Percentiles rank a stretch among this genome's conserved stretches.
Evolutionary conservation across 2,797 vertebrate species (phyloP).

Genomic region (Rhinophrynus dorsalis): DNA sequence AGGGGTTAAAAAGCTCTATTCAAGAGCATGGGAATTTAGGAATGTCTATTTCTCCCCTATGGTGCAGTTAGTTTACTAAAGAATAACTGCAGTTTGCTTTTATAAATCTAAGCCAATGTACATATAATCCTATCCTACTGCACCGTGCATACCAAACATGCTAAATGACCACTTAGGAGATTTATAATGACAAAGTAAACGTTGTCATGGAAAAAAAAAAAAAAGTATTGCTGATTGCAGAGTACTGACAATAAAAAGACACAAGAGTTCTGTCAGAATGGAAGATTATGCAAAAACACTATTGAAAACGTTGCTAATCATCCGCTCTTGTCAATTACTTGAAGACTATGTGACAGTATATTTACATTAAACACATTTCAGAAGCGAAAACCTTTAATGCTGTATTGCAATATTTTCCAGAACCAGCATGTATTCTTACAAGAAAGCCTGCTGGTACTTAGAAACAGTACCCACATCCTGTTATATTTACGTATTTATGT

Average conservation of each 20-base stretch:
- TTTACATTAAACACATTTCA: constrained; percentile 85
- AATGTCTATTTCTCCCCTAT: no score
- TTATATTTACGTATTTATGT: no score
- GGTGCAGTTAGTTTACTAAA: no score
- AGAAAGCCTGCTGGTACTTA: constrained; percentile 42
- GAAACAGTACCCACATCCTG: background rate
- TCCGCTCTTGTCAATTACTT: constrained; percentile 90
- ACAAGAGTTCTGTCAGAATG: constrained; percentile 77
- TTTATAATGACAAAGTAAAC: constrained; percentile 73
- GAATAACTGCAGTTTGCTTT: no score
- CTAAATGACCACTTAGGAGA: constrained; percentile 77
- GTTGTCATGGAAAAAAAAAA: constrained; percentile 59
- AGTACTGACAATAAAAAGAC: constrained; percentile 70
- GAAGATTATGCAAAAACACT: constrained; percentile 85
- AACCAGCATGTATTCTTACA: constrained; percentile 62
- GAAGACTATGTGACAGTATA: constrained; percentile 88
- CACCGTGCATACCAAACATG: constrained; percentile 57
- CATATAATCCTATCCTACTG: constrained; percentile 44
- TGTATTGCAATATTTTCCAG: constrained; percentile 67
- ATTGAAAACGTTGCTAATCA: constrained; percentile 87
- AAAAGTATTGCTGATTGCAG: constrained; percentile 67
- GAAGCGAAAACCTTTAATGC: constrained; percentile 71
- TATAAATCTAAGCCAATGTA: no score
- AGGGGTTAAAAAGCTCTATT: no score
- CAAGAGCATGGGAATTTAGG: no score